These are phyloP conservation scores for Parasteatoda lunata DNA, from an alignment of 2,888 invertebrate genomes.

Conservation along the genomic window DNA sequence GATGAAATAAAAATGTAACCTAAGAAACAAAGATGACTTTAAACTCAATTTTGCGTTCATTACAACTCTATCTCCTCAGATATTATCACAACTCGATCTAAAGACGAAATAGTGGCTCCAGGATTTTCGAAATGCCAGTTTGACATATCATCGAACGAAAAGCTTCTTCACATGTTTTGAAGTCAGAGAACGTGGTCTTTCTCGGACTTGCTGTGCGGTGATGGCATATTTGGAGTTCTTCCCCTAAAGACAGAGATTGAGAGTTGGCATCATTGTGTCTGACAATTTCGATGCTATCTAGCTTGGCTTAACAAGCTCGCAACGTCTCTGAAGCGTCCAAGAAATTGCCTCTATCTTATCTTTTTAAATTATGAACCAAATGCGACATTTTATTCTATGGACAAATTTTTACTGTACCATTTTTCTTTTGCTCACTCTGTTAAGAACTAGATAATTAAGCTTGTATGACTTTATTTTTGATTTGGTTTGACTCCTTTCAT, in stretches of 20 bases:
- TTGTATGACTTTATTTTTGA: too few relatives aligned
- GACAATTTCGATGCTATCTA: conserved; percentile 48
- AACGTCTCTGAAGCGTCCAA: conserved; percentile 15
- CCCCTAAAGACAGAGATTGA: conserved; percentile 36
- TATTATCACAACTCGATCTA: too few relatives aligned
- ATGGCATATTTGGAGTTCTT: neutral
- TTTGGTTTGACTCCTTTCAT: too few relatives aligned
- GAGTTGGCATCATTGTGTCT: conserved; percentile 3
- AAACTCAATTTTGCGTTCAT: too few relatives aligned
- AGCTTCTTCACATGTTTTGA: neutral
- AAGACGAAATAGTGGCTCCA: neutral
- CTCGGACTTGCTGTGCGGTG: conserved; percentile 8
- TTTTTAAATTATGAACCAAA: too few relatives aligned
- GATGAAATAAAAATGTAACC: too few relatives aligned
- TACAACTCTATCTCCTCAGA: too few relatives aligned
- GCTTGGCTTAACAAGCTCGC: conserved; percentile 23
- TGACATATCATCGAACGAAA: neutral
- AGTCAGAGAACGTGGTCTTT: neutral
- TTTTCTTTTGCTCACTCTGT: too few relatives aligned
- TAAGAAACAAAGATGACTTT: too few relatives aligned
- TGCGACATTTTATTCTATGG: too few relatives aligned
- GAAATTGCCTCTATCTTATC: neutral
- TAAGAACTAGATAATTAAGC: too few relatives aligned
- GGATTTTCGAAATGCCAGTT: neutral
- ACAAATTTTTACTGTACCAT: too few relatives aligned